A percentile compares a stretch with the other conserved stretches of the same genome.
These are phyloP conservation scores for Strigamia transsilvanica DNA, from an alignment of 2,888 invertebrate species.

Conservation along the genomic window DNA sequence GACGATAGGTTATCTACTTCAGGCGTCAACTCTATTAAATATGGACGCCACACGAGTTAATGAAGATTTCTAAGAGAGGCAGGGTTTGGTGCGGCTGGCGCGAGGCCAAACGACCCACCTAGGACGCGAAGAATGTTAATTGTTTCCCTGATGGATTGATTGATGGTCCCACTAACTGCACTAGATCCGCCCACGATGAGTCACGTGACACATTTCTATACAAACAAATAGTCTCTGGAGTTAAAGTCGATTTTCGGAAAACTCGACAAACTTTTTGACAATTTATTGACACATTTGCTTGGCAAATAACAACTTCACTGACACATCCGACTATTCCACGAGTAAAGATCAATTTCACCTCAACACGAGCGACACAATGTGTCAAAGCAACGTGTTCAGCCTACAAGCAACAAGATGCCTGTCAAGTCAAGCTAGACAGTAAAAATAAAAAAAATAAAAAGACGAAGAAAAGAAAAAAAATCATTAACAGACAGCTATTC, in stretches of 20 bases:
- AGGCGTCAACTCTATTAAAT: constrained; percentile 52
- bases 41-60: constrained; percentile 52
- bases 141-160: constrained; percentile 53
- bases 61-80: constrained; percentile 51
- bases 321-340: constrained; percentile 8
- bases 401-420: constrained; percentile 8
- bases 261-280: constrained; percentile 1
- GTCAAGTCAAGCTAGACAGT: constrained; percentile 1
- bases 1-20: constrained; percentile 46
- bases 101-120: constrained; percentile 53
- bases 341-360: constrained; percentile 8
- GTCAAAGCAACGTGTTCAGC: constrained; percentile 8
- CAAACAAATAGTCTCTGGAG: constrained; percentile 2
- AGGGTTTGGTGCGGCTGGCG: constrained; percentile 36
- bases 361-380: constrained; percentile 1
- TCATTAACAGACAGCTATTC: neutral
- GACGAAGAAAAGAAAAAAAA: neutral
- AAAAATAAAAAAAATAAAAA: neutral
- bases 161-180: constrained; percentile 41
- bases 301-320: constrained; percentile 3
- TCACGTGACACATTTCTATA: neutral
- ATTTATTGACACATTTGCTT: constrained; percentile 8
- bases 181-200: neutral
- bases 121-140: constrained; percentile 53
- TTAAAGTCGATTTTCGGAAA: neutral